Base-by-base conservation (phyloP, 2,797 vertebrate genomes). In the Sebastes minor region DNA sequence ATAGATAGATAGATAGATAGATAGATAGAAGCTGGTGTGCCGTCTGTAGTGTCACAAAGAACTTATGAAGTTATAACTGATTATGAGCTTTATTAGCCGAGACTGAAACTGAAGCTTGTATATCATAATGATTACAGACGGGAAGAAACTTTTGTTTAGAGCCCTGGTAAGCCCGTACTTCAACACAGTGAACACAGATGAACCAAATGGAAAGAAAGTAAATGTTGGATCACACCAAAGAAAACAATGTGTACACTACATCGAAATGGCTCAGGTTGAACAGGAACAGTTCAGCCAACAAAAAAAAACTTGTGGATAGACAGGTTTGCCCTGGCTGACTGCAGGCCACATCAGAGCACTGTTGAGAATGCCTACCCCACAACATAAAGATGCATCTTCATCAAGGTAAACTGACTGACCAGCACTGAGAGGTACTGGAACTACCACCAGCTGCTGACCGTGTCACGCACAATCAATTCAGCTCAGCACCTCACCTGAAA, bases 391-490 rank as follows among this genome's bases (percentile, higher is more conserved):
- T 12, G 4, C 4, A 6, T 52, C 20, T 57, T 67, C 38, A 49
- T 60, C 11, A 14, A 71, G 13, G 11, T 57, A 30, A 53, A 53
- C 42, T 23, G 11, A 76, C 52, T 61, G 52, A 55, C 28, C 20
- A 62, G 33, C 46, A 67, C 25, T 81, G 79, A 79, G 33, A 60
- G 23, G 22, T 22, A 67, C 32, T 67, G 35, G 46, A 75, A 71
- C 70, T 38, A 30, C 22, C 30, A 28, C 28, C 63, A 23, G 49
- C 57, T 71, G 42, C 57, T 76, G 30, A 73, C 66, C 70, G 30
- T 49, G 62, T 74, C 33, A 49, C 12, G n/a, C 35, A 60, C 74
- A 66, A 33, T 80, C 67, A 35, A 23, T 46, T 74, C 62, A 64
- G 52, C 55, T 65, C 23, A 62, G 25, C 33, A 32, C 33, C 30